Base-by-base conservation (phyloP, 1,140 invertebrate species). In the Oreohelix idahoensis region DNA sequence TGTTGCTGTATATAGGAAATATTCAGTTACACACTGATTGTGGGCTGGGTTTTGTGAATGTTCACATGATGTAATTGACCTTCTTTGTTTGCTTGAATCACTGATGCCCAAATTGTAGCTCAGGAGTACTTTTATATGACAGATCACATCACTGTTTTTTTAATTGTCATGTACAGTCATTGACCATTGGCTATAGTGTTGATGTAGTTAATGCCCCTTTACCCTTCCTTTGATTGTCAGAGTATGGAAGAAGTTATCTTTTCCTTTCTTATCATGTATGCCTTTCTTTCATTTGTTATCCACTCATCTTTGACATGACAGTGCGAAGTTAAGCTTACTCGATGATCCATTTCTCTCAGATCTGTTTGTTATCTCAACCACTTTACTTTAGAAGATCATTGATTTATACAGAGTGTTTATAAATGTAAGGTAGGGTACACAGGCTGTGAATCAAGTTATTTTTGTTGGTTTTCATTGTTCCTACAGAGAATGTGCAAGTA, bases 131-230 rank as follows among this genome's bases (percentile, higher is more conserved):
- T 42, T 66, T 29, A 32, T 66, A 73, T 42, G 38, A 73, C 4
- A 73, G 71, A 73, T 73, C 71, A 73, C 69, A 35, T 71, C 69
- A 71, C 38, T 71, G 53, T 58, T 58, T 58, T 4, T 58, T 58
- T 58, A 4, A 58, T 58, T 58, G 17, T 66, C 29, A 0, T 66
- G n/a, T 66, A 66, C 20, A 42, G 71, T 73, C 2, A 73, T 13
- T 73, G 39, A 45, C 23, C 71, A 73, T 42, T 70, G 4, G 35
- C 38, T 39, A 4, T 73, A 39, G 36, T 39, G 11, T 23, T 73
- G 71, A 23, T 23, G 36, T 73, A 26, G 71, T 73, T 39, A 8
- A 73, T 73, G 71, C 23, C 20, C 71, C 36, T 66, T 66, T 29
- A 13, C 32, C 26, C 23, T 15, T 15, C 23, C 63, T 66, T 66